These are phyloP conservation scores for Potamarius usumacintae DNA, from an alignment of 2,113 vertebrate genomes.

Conservation along the genomic window DNA sequence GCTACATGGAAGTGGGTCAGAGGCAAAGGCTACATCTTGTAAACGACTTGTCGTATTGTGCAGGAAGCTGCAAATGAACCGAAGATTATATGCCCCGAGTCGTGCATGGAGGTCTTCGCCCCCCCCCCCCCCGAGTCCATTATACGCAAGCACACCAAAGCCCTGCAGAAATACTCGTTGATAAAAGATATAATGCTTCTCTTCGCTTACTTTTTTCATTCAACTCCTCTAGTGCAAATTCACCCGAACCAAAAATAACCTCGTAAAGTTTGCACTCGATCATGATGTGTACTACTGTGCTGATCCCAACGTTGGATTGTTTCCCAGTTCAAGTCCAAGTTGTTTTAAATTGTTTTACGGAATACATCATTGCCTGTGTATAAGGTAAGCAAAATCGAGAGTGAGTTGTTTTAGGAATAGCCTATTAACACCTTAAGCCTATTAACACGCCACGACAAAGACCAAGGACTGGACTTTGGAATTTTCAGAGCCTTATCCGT, in stretches of 20 bases:
- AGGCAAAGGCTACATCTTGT: constrained; percentile 73
- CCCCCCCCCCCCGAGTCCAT: not conserved
- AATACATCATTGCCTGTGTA: not conserved
- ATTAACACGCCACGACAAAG: not conserved
- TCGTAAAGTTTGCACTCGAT: not conserved
- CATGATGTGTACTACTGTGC: not conserved
- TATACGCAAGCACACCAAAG: not conserved
- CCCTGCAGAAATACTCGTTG: constrained; percentile 19
- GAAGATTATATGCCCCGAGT: constrained; percentile 72
- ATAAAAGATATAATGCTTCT: constrained; percentile 11
- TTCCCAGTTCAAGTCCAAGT: not conserved
- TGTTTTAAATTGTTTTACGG: not conserved
- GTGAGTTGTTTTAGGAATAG: not conserved
- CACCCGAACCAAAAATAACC: not conserved
- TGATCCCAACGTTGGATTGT: not conserved
- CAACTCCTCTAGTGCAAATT: not conserved
- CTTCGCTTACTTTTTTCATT: constrained; percentile 7
- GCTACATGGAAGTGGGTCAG: constrained; percentile 77
- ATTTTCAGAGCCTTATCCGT: constrained; percentile 9
- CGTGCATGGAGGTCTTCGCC: constrained; percentile 64
- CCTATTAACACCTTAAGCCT: not conserved
- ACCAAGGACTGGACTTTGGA: constrained; percentile 11
- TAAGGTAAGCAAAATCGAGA: not conserved
- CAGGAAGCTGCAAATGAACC: constrained; percentile 76
- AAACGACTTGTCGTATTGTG: constrained; percentile 74